Evolutionary conservation across 2,113 vertebrate species (phyloP).

Genomic region (Gasterosteus aculeatus): DNA sequence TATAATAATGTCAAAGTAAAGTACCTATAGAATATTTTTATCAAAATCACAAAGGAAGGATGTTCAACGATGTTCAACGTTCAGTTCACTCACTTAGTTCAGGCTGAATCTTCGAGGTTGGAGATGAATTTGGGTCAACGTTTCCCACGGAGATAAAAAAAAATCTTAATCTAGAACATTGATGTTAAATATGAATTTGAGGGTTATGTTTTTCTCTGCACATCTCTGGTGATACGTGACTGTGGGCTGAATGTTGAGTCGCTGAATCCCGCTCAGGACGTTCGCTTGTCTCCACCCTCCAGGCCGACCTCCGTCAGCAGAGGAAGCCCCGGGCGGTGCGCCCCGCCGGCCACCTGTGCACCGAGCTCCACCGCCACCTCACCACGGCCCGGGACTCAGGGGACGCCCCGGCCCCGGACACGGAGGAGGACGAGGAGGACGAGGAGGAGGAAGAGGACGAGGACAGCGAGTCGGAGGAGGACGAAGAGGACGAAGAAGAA

Average conservation of each 20-base stretch:
- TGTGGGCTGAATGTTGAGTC: background rate
- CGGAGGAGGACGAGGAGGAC: constrained; percentile 76
- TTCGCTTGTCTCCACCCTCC: constrained; percentile 25
- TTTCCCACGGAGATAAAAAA: too few relatives aligned
- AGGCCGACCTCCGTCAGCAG: constrained; percentile 84
- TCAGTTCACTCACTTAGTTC: too few relatives aligned
- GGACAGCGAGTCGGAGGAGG: constrained; percentile 77
- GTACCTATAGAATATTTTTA: too few relatives aligned
- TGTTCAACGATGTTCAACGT: too few relatives aligned
- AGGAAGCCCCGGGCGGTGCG: constrained; percentile 80
- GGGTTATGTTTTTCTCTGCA: too few relatives aligned
- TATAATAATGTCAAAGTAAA: too few relatives aligned
- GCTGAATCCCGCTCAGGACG: too few relatives aligned
- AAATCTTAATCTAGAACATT: too few relatives aligned
- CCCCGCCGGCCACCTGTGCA: constrained; percentile 86
- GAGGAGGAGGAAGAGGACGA: constrained; percentile 73
- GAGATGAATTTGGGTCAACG: too few relatives aligned
- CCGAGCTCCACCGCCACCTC: constrained; percentile 94
- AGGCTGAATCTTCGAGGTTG: too few relatives aligned
- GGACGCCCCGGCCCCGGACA: constrained; percentile 62
- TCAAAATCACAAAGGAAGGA: too few relatives aligned
- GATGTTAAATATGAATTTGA: too few relatives aligned
- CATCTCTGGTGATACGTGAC: background rate
- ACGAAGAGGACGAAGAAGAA: constrained; percentile 73
- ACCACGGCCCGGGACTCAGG: constrained; percentile 80